Conservation (phyloP, 2,888 invertebrate genomes). For the Allolobophora icterica region DNA sequence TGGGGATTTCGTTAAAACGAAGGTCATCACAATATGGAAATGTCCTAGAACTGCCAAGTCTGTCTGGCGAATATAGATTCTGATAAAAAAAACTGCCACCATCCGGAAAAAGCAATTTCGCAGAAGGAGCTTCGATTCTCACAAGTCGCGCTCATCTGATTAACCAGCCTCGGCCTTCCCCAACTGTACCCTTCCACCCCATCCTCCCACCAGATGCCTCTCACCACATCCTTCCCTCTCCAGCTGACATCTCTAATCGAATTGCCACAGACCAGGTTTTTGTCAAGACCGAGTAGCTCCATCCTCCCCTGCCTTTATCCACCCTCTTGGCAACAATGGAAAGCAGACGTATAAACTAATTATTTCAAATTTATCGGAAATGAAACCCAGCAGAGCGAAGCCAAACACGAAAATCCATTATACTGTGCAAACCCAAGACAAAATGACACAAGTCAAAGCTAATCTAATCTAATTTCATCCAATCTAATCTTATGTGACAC, state of each 20-base stretch:
- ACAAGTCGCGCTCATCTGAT: neutral
- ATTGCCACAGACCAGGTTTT: neutral
- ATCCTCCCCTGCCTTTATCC: neutral
- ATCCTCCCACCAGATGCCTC: neutral
- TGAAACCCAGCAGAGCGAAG: neutral
- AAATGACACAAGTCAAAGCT: neutral
- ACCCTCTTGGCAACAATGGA: neutral
- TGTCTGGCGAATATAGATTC: neutral
- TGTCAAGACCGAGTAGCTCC: neutral
- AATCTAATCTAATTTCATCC: neutral
- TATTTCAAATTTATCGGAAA: constrained; percentile 10
- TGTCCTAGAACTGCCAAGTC: neutral
- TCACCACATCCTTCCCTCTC: neutral
- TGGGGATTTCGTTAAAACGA: too few species aligned
- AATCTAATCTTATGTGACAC: neutral
- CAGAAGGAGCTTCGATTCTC: neutral
- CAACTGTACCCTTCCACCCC: neutral
- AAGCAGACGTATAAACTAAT: neutral
- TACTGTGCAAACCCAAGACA: neutral
- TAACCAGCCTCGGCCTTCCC: neutral
- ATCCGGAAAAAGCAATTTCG: neutral
- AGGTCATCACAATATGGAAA: neutral
- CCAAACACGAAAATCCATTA: constrained; percentile 1
- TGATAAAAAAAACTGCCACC: neutral
- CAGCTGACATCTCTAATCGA: neutral